Percentiles rank a stretch among this genome's conserved stretches.
Evolutionary conservation across 2,888 invertebrate genomes (phyloP).

Genomic region (Callyntrura guangdongensis): DNA sequence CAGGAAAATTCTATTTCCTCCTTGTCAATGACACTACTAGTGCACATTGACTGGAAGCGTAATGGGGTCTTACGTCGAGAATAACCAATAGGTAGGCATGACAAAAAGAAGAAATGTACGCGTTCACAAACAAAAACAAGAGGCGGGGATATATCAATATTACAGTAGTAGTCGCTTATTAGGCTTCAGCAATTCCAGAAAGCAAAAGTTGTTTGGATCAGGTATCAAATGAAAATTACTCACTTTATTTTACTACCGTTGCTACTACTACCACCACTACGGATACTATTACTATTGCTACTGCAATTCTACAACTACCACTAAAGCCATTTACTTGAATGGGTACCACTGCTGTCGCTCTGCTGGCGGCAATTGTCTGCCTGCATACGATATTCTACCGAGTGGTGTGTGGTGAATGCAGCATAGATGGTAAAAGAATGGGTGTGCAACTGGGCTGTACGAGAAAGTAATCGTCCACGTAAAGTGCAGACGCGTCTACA

Average conservation of each 20-base stretch:
- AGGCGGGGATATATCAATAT: neutral
- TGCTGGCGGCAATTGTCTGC: neutral
- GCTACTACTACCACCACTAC: neutral
- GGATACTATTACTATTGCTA: neutral
- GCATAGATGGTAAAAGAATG: too few species aligned
- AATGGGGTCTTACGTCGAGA: slow-evolving; percentile 55
- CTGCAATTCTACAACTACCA: neutral
- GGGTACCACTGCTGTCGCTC: neutral
- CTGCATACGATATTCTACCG: neutral
- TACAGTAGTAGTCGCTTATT: neutral
- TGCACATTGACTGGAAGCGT: slow-evolving; percentile 51
- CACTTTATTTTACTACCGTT: slow-evolving; percentile 43
- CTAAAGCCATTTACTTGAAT: slow-evolving; percentile 48
- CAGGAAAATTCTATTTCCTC: slow-evolving; percentile 78
- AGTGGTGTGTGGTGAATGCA: neutral
- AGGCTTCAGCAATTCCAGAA: slow-evolving; percentile 19
- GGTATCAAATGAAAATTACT: slow-evolving; percentile 65
- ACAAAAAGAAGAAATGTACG: neutral
- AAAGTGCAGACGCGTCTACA: slow-evolving; percentile 22
- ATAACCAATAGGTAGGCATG: neutral
- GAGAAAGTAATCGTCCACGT: slow-evolving; percentile 22
- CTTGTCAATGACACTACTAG: slow-evolving; percentile 73
- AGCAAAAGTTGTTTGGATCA: slow-evolving; percentile 44
- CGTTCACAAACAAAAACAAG: neutral
- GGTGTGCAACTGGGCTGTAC: neutral